Conservation (phyloP, 2,797 vertebrate species). For the Aselliscus stoliczkanus region DNA sequence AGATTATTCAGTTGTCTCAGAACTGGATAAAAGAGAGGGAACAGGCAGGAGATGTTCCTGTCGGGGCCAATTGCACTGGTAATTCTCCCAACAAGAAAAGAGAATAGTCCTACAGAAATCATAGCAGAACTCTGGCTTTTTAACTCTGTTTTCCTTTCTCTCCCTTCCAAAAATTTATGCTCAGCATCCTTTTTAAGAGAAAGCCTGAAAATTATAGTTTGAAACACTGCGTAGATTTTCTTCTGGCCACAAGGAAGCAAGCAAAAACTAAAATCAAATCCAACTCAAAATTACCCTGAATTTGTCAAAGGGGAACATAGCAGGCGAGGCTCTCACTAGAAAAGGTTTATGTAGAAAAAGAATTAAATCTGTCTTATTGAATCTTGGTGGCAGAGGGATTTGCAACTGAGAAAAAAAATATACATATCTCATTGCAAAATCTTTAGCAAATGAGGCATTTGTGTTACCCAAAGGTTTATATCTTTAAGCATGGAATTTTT, state of each 20-base stretch:
- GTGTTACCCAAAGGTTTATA: background rate
- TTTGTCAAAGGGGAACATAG: conserved; percentile 48
- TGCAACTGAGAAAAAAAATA: background rate
- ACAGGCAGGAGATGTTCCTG: background rate
- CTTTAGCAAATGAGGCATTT: background rate
- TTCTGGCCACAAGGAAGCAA: conserved; percentile 13
- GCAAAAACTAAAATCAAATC: background rate
- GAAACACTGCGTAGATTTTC: conserved; percentile 26
- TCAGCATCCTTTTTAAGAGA: conserved; percentile 19
- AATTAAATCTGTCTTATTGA: conserved; percentile 25
- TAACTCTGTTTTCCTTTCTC: background rate
- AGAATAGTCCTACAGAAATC: background rate
- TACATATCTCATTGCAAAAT: background rate
- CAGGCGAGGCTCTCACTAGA: background rate
- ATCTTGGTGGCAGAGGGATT: background rate
- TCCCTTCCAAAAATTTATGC: background rate
- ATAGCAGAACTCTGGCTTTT: background rate
- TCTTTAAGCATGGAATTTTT: background rate
- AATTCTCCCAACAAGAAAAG: background rate
- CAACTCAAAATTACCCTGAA: conserved; percentile 28
- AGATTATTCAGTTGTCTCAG: background rate
- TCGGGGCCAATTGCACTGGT: background rate
- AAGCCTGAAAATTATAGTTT: conserved; percentile 49
- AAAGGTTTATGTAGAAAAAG: conserved; percentile 4
- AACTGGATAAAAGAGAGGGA: background rate